These are phyloP conservation scores for Pandemis corylana DNA, from an alignment of 2,888 invertebrate species.

Conservation along the genomic window DNA sequence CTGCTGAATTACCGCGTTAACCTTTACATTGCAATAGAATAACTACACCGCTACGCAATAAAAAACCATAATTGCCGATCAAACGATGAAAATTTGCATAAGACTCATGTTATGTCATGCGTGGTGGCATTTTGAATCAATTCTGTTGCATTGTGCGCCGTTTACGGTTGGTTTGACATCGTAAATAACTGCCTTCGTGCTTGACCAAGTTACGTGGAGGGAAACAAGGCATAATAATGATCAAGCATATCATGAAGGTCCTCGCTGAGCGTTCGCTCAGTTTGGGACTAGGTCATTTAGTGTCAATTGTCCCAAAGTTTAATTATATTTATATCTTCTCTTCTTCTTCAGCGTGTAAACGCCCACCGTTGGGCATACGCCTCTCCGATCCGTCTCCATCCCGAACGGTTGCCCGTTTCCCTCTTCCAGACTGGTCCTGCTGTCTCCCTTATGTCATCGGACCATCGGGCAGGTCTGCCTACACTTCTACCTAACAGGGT, in stretches of 20 bases:
- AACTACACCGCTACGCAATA: constrained; percentile 2
- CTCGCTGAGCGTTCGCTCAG: background rate
- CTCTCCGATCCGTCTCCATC: no score
- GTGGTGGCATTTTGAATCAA: constrained; percentile 45
- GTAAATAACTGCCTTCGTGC: constrained; percentile 18
- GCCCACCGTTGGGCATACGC: no score
- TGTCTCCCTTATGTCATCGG: no score
- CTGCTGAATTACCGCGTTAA: background rate
- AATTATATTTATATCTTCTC: no score
- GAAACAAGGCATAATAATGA: background rate
- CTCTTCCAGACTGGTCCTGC: no score
- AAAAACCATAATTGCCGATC: constrained; percentile 11
- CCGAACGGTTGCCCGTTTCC: no score
- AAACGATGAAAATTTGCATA: constrained; percentile 29
- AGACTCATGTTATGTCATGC: constrained; percentile 37
- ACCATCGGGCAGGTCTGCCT: no score
- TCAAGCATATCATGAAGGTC: background rate
- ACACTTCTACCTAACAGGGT: no score
- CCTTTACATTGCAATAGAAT: background rate
- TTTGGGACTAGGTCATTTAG: no score
- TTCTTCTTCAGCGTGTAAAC: no score
- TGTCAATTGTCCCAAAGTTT: no score
- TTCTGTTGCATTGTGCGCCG: constrained; percentile 27
- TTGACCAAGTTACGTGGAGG: constrained; percentile 5
- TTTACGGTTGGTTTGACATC: constrained; percentile 21